Evolutionary conservation across 2,888 invertebrate genomes (phyloP).

Genomic region (Callimorpha dominula): DNA sequence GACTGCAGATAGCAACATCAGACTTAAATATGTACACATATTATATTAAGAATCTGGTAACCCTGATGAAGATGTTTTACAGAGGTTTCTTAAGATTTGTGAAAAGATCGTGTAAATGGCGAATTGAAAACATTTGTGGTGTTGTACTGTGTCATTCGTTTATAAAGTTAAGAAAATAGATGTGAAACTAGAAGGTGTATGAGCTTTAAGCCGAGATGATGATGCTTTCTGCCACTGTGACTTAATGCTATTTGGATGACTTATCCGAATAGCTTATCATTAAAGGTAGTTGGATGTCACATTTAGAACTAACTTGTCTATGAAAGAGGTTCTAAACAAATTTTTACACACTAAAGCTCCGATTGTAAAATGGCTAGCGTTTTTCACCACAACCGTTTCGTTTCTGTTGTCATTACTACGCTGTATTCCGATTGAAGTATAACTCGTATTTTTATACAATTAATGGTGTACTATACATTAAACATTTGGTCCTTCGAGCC

Average conservation of each 20-base stretch:
- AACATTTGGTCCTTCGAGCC: background rate
- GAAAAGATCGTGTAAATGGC: slow-evolving; percentile 32
- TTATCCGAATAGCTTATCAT: no score
- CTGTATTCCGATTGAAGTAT: background rate
- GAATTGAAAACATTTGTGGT: slow-evolving; percentile 42
- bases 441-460: background rate
- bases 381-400: background rate
- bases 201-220: background rate
- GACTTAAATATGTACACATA: background rate
- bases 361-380: background rate
- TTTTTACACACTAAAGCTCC: no score
- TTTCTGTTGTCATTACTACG: background rate
- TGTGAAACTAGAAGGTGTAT: background rate
- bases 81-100: slow-evolving; percentile 17
- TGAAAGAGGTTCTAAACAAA: no score
- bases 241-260: background rate
- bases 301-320: no score
- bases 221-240: background rate
- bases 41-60: slow-evolving; percentile 34
- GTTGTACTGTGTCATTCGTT: slow-evolving; percentile 16
- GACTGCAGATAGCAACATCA: slow-evolving; percentile 17
- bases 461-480: background rate
- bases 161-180: background rate
- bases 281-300: no score
- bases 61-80: slow-evolving; percentile 8